Percentiles rank a stretch among this genome's conserved stretches.
These are phyloP conservation scores for Anastrepha ludens DNA, from an alignment of 1,140 invertebrate species.

Conservation along the genomic window DNA sequence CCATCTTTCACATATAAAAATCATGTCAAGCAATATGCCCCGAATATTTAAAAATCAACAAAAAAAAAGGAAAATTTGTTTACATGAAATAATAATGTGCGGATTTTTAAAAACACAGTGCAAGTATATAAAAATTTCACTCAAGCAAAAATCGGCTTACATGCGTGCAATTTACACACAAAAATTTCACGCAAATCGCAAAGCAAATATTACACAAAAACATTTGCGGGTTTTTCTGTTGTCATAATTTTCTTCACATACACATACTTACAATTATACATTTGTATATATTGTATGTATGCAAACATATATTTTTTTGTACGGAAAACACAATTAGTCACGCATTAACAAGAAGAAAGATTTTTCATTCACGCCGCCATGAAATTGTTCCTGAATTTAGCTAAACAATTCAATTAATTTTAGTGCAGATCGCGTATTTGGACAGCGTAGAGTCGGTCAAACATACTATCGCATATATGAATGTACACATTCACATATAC, in stretches of 20 bases:
- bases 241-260: not conserved
- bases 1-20: not conserved
- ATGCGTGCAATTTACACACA: slow-evolving; percentile 20
- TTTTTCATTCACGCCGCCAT: slow-evolving; percentile 26
- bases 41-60: slow-evolving; percentile 44
- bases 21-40: slow-evolving; percentile 16
- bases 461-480: not conserved
- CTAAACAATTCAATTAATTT: slow-evolving; percentile 25
- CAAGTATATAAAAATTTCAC: slow-evolving; percentile 52
- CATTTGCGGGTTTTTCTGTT: slow-evolving; percentile 35
- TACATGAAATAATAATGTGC: slow-evolving; percentile 16
- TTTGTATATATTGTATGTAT: too few species aligned
- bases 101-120: slow-evolving; percentile 28
- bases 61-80: not conserved
- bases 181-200: slow-evolving; percentile 1
- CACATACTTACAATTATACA: too few species aligned
- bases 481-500: not conserved
- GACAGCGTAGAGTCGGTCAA: not conserved
- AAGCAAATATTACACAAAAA: slow-evolving; percentile 25
- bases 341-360: slow-evolving; percentile 21
- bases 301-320: not conserved
- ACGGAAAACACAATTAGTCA: slow-evolving; percentile 43
- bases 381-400: slow-evolving; percentile 21
- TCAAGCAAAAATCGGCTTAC: not conserved
- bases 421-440: slow-evolving; percentile 14